A percentile compares a stretch with the other conserved stretches of the same genome.
These are phyloP conservation scores for Drosophila funebris DNA, from an alignment of 1,140 invertebrate genomes.

Conservation along the genomic window DNA sequence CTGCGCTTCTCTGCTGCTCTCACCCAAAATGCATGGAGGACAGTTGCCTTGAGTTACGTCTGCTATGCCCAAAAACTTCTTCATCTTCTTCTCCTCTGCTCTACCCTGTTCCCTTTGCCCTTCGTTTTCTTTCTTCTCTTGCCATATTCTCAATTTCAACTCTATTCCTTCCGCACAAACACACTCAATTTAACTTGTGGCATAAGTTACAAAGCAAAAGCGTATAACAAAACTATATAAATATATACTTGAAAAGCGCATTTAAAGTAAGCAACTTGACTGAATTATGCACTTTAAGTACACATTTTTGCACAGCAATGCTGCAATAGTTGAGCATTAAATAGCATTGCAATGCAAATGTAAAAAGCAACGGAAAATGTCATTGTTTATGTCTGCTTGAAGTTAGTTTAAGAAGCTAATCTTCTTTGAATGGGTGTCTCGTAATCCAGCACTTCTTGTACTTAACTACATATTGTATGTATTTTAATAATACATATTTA, in stretches of 20 bases:
- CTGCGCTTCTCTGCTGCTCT: neutral
- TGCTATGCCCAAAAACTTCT: conserved; percentile 23
- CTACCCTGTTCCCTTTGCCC: neutral
- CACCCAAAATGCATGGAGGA: conserved; percentile 10
- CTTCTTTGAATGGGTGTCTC: too few species aligned
- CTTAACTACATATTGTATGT: too few species aligned
- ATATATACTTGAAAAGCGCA: conserved; percentile 38
- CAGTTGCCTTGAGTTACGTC: conserved; percentile 52
- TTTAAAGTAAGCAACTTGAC: conserved; percentile 21
- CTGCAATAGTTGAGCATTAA: neutral
- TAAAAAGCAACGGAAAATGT: too few species aligned
- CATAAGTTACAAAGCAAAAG: conserved; percentile 49
- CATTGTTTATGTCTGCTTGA: too few species aligned
- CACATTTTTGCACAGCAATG: neutral
- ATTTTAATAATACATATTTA: too few species aligned
- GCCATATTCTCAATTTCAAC: conserved; percentile 35
- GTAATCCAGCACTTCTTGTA: too few species aligned
- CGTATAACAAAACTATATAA: conserved; percentile 18
- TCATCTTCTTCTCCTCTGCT: neutral
- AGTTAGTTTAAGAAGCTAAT: too few species aligned
- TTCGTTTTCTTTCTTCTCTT: neutral
- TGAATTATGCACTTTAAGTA: conserved; percentile 10
- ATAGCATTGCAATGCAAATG: neutral
- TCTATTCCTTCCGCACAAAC: conserved; percentile 33
- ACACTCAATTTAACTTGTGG: conserved; percentile 69